A percentile compares a stretch with the other conserved stretches of the same genome.
These are phyloP conservation scores for Plusia festucae DNA, from an alignment of 2,888 invertebrate genomes.

Conservation along the genomic window DNA sequence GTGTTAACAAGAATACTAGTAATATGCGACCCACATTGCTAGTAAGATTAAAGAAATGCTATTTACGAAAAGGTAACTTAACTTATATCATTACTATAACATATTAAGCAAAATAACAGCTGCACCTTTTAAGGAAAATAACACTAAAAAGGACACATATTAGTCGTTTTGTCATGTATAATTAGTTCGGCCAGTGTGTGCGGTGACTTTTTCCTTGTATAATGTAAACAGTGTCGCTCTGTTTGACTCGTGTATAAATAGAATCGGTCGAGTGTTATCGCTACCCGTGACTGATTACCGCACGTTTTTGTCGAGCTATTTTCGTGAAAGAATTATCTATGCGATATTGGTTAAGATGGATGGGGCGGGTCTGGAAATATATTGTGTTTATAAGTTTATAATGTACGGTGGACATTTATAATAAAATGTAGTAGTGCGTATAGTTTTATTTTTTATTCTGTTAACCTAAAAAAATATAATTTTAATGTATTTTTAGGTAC, in stretches of 20 bases:
- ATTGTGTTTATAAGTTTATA: background rate
- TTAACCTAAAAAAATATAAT: no score
- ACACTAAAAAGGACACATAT: background rate
- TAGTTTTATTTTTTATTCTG: no score
- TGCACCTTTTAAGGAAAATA: background rate
- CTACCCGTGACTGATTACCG: constrained; percentile 29
- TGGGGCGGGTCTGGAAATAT: background rate
- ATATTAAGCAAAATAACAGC: background rate
- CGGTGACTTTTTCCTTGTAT: constrained; percentile 24
- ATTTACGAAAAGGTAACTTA: background rate
- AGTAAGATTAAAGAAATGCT: no score
- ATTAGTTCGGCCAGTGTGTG: constrained; percentile 15
- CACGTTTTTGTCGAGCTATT: constrained; percentile 26
- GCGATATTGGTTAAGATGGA: background rate
- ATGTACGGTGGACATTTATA: background rate
- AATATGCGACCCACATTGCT: no score
- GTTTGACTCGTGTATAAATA: constrained; percentile 29
- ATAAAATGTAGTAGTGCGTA: no score
- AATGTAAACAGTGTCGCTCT: constrained; percentile 20
- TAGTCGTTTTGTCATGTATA: constrained; percentile 20
- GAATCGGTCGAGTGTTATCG: constrained; percentile 24
- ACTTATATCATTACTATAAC: no score
- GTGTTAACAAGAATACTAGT: no score
- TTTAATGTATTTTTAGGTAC: no score
- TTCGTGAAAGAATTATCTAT: constrained; percentile 32